Evolutionary conservation across 1,140 invertebrate genomes (phyloP).

Genomic region (Pogonomyrmex californicus): DNA sequence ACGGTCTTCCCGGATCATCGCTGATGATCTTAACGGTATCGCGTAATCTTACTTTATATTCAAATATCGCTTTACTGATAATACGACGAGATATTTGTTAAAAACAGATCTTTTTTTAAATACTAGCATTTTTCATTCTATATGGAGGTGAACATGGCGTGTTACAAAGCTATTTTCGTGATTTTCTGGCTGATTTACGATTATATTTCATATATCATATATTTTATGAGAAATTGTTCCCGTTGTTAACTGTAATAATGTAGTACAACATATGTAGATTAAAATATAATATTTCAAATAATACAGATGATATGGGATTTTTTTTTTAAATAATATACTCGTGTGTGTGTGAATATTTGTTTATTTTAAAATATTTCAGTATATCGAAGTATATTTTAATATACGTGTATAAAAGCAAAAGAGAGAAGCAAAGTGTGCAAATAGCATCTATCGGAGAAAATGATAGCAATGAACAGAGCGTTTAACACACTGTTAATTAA

Average conservation of each 20-base stretch:
- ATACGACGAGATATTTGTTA: neutral
- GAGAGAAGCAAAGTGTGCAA: constrained; percentile 13
- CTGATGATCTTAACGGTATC: constrained; percentile 1
- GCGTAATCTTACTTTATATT: neutral
- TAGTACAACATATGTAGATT: neutral
- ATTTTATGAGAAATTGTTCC: neutral
- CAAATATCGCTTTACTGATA: neutral
- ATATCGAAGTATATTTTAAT: neutral
- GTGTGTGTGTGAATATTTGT: neutral
- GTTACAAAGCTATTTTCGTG: neutral
- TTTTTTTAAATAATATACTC: neutral
- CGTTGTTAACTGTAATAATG: neutral
- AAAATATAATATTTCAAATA: constrained; percentile 3
- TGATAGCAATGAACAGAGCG: constrained; percentile 31
- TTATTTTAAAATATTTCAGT: constrained; percentile 1
- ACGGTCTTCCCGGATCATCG: constrained; percentile 1
- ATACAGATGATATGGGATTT: neutral
- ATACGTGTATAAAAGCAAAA: neutral
- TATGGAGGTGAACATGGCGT: neutral
- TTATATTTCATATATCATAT: neutral
- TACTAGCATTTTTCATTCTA: neutral
- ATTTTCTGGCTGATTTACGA: neutral
- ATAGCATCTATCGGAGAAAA: neutral
- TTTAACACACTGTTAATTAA: constrained; percentile 75
- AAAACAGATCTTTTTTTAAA: neutral